Percentiles rank a stretch among this genome's conserved stretches.
Conservation (phyloP, 2,888 invertebrate species). For the Nephrotoma flavescens region DNA sequence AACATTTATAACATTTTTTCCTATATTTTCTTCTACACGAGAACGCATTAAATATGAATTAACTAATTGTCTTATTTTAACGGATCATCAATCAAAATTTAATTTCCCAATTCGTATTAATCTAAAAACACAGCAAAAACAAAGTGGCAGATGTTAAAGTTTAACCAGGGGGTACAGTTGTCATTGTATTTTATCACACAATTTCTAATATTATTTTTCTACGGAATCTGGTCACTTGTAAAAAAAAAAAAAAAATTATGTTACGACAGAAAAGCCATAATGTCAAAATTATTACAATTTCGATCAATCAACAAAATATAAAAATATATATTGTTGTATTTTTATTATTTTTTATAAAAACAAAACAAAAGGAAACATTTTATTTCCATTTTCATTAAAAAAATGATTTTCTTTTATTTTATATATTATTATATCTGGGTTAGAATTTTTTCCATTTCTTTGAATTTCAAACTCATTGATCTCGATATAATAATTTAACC, state of each 20-base stretch:
- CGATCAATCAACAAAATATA: not conserved
- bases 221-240: not conserved
- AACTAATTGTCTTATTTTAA: not conserved
- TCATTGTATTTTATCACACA: not conserved
- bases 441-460: not conserved
- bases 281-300: not conserved
- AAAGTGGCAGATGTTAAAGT: not conserved
- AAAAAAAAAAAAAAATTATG: not conserved
- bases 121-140: not conserved
- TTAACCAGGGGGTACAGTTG: not conserved
- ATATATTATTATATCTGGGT: not conserved
- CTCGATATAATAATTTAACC: not conserved
- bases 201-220: not conserved
- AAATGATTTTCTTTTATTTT: not conserved
- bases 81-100: not conserved
- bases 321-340: not conserved
- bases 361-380: not conserved
- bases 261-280: not conserved
- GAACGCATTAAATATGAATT: not conserved
- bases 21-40: not conserved
- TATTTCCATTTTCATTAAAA: not conserved
- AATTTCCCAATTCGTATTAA: not conserved
- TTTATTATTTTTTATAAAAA: too few relatives aligned
- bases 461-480: not conserved
- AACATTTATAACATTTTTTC: not conserved